These are phyloP conservation scores for Dufourea novaeangliae DNA, from an alignment of 1,140 invertebrate species.

Conservation along the genomic window DNA sequence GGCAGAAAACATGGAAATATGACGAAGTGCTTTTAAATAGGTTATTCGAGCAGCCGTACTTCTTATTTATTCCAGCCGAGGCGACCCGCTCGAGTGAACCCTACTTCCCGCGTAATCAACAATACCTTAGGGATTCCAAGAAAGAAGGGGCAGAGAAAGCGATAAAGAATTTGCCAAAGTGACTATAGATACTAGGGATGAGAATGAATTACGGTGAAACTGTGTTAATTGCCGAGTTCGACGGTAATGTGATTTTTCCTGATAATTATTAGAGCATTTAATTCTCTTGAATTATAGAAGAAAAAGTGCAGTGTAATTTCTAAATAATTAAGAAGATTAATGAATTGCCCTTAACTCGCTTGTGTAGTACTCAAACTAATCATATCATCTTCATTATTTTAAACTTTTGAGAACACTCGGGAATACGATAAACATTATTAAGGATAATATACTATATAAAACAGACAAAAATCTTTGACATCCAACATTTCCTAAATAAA, in stretches of 20 bases:
- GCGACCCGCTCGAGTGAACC: neutral
- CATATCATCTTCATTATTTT: neutral
- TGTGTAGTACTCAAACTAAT: neutral
- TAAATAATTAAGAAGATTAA: neutral
- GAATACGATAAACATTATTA: no score
- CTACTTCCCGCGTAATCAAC: neutral
- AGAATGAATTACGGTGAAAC: constrained; percentile 21
- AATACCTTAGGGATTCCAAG: neutral
- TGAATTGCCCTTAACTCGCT: neutral
- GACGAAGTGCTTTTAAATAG: constrained; percentile 15
- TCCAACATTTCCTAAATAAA: no score
- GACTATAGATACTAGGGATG: neutral
- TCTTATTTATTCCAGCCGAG: constrained; percentile 7
- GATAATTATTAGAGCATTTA: neutral
- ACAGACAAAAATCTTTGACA: no score
- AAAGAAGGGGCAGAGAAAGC: neutral
- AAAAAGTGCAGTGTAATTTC: neutral
- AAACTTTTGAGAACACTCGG: no score
- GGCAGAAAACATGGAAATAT: neutral
- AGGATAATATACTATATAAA: no score
- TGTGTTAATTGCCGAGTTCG: constrained; percentile 33
- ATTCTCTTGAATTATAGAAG: neutral
- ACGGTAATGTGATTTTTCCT: neutral
- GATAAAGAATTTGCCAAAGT: constrained; percentile 32
- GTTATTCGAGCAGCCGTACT: constrained; percentile 5